Base-by-base conservation (phyloP, 2,113 vertebrate species). In the Vulpes ferrilata region DNA sequence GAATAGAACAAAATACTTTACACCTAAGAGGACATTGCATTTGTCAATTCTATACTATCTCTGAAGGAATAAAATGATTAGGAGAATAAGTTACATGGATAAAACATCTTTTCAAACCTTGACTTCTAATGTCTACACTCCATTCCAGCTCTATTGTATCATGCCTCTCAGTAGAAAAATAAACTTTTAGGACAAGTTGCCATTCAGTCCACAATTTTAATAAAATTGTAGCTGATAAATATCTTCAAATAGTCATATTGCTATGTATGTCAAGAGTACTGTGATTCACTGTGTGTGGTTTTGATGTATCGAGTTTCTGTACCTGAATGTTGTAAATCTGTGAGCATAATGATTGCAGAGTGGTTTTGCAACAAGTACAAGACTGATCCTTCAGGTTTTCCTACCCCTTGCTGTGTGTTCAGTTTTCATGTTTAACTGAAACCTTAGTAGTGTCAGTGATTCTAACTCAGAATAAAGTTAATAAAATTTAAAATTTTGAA, bases 171-270 rank as follows among this genome's bases (percentile, higher is more conserved):
- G 27, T 73, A 71, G 82, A 92, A 91, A 93, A 12, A 88, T 60
- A 88, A 25, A 30, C 13, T 93, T 90, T 81, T n/a, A 48, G 53
- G 60, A 67, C 71, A 91, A 73, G 22, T 81, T 53, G 38, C 38
- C 32, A 60, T 86, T 93, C n/a, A 62, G 20, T 60, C 5, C 8
- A 97, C 53, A 90, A 74, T 91, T 88, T 91, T 78, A 71, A 65
- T 64, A 92, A 95, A 97, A 94, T 62, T 59, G 30, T 80, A 12
- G 20, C 71, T 92, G 85, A 94, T 94, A 92, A 92, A 67, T 87
- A 71, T 83, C 69, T 95, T 93, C 60, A 90, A 88, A 84, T 43
- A 93, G 27, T 8, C 43, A 74, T 73, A 88, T 86, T 74, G 38
- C 55, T 69, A 15, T 89, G 38, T 59, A 59, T 89, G 60, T 95